Evolutionary conservation across 2,113 vertebrate species (phyloP), one percentile per base, ranked within the genome.

Genomic region (Euleptes europaea): DNA sequence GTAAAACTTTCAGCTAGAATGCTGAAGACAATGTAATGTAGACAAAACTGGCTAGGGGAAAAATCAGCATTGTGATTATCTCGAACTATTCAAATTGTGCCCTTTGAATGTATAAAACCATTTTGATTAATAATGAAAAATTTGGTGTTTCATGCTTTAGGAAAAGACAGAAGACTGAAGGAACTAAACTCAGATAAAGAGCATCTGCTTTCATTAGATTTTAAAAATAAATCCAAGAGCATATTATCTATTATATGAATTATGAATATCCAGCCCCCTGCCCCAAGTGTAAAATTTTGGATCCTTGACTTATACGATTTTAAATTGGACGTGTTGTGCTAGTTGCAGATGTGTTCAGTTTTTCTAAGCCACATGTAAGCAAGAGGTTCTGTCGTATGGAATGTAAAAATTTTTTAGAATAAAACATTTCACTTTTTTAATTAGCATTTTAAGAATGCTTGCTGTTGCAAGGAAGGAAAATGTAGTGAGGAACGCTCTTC

Each of bases 91-190:
- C 80, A 67, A 0, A 80, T 31, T 80, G 1, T 6, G n/a, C 65
- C 65, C 35, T 40, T 89, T 84, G 66, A 17, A 31, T 71, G 60
- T 51, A 4, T 89, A 85, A 88, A 88, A 75, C 28, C n/a, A 23
- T 65, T 0, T 26, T 82, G 70, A 85, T 60, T 66, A 12, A 35
- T 14, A 40, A 42, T 28, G 57, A 63, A 63, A 10, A 63, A 28
- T 26, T 23, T 67, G 1, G 66, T 71, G 54, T 88, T 85, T 17
- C 8, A 86, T 26, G n/a, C 2, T 78, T 40, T 86, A 82, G 82
- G 79, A 5, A 77, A 63, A 78, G 40, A 5, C 28, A 38, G 51
- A 72, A 83, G 81, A 83, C 7, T 10, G 66, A 78, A 84, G 1
- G 51, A 74, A 35, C 76, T 14, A 26, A 40, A 26, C 23, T 26